Percentiles rank a stretch among this genome's conserved stretches.
Conservation (phyloP, 2,888 invertebrate genomes). For the Xestia sexstrigata region DNA sequence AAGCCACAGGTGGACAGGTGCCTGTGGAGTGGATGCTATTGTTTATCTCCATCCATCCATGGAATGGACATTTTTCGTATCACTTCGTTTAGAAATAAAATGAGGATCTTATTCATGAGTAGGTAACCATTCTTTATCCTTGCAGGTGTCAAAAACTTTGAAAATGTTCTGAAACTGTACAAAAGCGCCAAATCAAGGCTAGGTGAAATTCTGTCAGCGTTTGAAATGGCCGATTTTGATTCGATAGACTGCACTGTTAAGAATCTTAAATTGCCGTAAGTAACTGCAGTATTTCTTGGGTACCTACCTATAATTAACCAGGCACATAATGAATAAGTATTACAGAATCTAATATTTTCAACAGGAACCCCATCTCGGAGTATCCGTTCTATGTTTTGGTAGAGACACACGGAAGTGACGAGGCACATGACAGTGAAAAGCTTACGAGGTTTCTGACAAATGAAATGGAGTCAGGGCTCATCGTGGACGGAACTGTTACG, state of each 20-base stretch:
- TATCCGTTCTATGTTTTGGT: conserved; percentile 96
- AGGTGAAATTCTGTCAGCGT: conserved; percentile 98
- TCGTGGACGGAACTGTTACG: conserved; percentile 96
- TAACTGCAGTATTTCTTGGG: conserved; percentile 30
- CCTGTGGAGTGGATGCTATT: conserved; percentile 17
- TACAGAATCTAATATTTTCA: background rate
- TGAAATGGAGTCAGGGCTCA: conserved; percentile 93
- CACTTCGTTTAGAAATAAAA: background rate
- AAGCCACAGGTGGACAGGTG: background rate
- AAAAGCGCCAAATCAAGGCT: conserved; percentile 93
- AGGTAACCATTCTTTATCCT: too few species aligned
- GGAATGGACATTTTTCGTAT: background rate
- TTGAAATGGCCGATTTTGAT: conserved; percentile 97
- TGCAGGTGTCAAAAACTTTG: conserved; percentile 94
- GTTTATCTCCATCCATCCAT: conserved; percentile 10
- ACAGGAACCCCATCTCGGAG: conserved; percentile 91
- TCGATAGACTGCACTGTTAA: conserved; percentile 93
- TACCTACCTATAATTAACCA: too few species aligned
- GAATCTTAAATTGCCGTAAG: conserved; percentile 90
- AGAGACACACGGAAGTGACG: conserved; percentile 97
- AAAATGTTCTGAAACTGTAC: conserved; percentile 94
- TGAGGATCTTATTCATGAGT: background rate
- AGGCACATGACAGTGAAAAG: conserved; percentile 96
- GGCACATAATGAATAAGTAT: background rate
- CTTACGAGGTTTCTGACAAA: conserved; percentile 94